Evolutionary conservation across 2,113 vertebrate genomes (phyloP), one percentile per base, ranked within the genome.

Genomic region (Pycnonotus jocosus): DNA sequence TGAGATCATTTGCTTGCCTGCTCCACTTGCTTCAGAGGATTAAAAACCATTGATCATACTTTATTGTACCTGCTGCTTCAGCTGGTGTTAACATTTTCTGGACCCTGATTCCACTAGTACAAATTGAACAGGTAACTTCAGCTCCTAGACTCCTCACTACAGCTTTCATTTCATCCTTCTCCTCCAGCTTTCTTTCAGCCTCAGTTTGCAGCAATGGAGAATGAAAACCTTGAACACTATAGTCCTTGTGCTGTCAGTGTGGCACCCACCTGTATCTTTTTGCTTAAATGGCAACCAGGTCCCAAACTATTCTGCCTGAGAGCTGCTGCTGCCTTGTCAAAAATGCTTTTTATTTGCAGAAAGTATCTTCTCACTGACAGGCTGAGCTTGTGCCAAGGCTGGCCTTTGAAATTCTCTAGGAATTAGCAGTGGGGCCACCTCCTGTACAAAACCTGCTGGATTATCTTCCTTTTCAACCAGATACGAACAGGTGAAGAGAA

Each of bases 31-130:
- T 74, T 86, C 54, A 93, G 82, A 73, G 51, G n/a, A 90, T 77
- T 89, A 81, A 88, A 88, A 77, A 2, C 22, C 28, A 50, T 69
- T 72, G 53, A 53, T 92, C 53, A 23, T 44, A 65, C 54, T 69
- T 88, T 72, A 82, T 42, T 94, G 62, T 89, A 76, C 82, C 64
- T 95, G 80, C 62, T 90, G 40, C 87, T 92, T 97, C 87, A 86
- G 78, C 89, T 92, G 66, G 57, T 82, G 47, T 53, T 93, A 85
- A 69, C 17, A 4, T 80, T 90, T 85, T 84, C 70, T 87, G 87
- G 44, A 64, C 80, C 24, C 78, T 53, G 35, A 58, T 87, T 84
- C 70, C n/a, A 42, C 53, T 86, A 91, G 88, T 82, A 57, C 20
- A 69, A 25, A 82, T 69, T 47, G 51, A 91, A 72, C 81, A 76